Percentiles rank a stretch among this genome's conserved stretches.
Conservation (phyloP, 2,113 vertebrate species). For the Aptenodytes patagonicus region DNA sequence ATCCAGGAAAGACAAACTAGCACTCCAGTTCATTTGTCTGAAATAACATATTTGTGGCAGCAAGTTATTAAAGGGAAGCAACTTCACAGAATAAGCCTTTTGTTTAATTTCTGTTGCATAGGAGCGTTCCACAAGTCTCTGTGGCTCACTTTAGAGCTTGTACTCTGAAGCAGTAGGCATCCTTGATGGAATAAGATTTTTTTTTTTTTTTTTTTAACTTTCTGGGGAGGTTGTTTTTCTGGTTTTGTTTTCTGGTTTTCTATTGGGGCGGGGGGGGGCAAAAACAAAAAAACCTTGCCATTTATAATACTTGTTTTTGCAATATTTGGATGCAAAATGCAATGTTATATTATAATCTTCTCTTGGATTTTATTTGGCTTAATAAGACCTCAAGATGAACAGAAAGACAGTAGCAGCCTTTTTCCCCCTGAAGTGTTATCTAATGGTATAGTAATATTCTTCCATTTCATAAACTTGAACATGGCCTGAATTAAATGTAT, state of each 20-base stretch:
- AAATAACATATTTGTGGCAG: not conserved
- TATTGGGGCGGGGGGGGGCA: not conserved
- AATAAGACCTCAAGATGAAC: slow-evolving; percentile 22
- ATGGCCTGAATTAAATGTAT: slow-evolving; percentile 8
- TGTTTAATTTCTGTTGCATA: not conserved
- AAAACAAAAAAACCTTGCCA: not conserved
- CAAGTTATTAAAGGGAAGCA: not conserved
- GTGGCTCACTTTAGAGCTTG: not conserved
- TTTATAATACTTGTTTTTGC: not conserved
- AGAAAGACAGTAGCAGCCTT: slow-evolving; percentile 38
- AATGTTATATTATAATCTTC: not conserved
- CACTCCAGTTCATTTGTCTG: not conserved
- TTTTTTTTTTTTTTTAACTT: not conserved
- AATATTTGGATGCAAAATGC: not conserved
- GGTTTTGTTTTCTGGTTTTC: not conserved
- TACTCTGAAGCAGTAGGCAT: not conserved
- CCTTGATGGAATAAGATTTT: not conserved
- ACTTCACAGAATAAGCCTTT: not conserved
- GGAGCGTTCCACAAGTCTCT: not conserved
- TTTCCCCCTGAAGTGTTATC: slow-evolving; percentile 46
- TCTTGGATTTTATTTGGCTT: slow-evolving; percentile 53
- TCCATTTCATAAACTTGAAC: slow-evolving; percentile 24
- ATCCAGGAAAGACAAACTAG: not conserved
- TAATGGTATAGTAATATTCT: slow-evolving; percentile 15
- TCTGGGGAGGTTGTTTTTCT: not conserved